A percentile compares a stretch with the other conserved stretches of the same genome.
Evolutionary conservation across 2,888 invertebrate species (phyloP).

Genomic region (Cerceris ruficornis): DNA sequence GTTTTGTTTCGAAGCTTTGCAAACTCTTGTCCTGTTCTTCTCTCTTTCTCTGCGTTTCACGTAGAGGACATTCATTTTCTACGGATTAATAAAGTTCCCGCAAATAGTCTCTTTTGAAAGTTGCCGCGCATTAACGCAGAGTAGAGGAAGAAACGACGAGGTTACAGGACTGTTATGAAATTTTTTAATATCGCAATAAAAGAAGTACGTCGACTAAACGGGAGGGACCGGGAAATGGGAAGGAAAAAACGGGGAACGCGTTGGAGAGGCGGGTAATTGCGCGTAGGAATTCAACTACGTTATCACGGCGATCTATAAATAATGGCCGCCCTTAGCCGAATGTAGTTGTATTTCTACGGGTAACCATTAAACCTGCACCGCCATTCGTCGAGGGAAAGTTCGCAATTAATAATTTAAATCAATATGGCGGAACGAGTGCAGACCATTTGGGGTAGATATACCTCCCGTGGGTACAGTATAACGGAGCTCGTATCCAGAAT

Average conservation of each 20-base stretch:
- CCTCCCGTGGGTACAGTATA: slow-evolving; percentile 73
- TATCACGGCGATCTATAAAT: slow-evolving; percentile 50
- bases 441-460: slow-evolving; percentile 71
- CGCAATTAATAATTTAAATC: slow-evolving; percentile 80
- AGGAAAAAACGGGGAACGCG: slow-evolving; percentile 15
- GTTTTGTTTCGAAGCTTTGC: too few species aligned
- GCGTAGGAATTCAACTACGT: slow-evolving; percentile 24
- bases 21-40: neutral
- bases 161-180: neutral
- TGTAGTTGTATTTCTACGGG: slow-evolving; percentile 40
- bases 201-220: too few species aligned
- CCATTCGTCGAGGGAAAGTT: slow-evolving; percentile 68
- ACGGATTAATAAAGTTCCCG: too few species aligned
- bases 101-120: too few species aligned
- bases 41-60: neutral
- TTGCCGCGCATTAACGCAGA: neutral
- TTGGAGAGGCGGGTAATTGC: slow-evolving; percentile 17
- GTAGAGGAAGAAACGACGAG: neutral
- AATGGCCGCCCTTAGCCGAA: slow-evolving; percentile 36
- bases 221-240: neutral
- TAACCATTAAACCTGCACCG: slow-evolving; percentile 64
- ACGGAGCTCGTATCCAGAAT: slow-evolving; percentile 58
- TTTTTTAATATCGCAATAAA: too few species aligned
- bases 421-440: slow-evolving; percentile 73
- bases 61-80: neutral